Percentiles rank a stretch among this genome's conserved stretches.
These are phyloP conservation scores for Tetranychus cinnabarinus DNA, from an alignment of 1,140 invertebrate species.

Conservation along the genomic window DNA sequence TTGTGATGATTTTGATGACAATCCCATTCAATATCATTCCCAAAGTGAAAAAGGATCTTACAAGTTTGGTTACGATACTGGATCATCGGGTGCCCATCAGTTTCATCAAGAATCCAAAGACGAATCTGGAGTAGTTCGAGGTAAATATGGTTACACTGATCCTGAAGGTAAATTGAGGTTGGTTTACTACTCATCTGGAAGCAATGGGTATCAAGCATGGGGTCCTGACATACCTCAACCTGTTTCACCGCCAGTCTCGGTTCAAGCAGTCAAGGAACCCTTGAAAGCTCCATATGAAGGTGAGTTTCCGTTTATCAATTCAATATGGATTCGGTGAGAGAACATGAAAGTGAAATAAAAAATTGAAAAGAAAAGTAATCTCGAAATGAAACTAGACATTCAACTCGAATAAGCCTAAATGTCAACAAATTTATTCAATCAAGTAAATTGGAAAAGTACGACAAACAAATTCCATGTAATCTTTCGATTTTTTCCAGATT, in stretches of 20 bases:
- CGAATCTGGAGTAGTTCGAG: slow-evolving; percentile 58
- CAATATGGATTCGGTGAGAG: too few species aligned
- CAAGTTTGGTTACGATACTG: slow-evolving; percentile 67
- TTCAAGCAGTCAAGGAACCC: not conserved
- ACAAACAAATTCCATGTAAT: too few species aligned
- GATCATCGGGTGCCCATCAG: slow-evolving; percentile 37
- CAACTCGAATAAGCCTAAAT: too few species aligned
- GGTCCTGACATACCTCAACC: not conserved
- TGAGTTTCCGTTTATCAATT: not conserved
- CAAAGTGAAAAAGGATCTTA: slow-evolving; percentile 39
- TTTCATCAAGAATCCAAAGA: slow-evolving; percentile 68
- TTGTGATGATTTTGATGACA: slow-evolving; percentile 3
- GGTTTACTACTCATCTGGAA: slow-evolving; percentile 72
- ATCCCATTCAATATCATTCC: slow-evolving; percentile 12
- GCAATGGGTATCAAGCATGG: slow-evolving; percentile 8
- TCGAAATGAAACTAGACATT: too few species aligned
- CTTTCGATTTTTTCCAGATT: too few species aligned
- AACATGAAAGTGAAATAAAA: too few species aligned
- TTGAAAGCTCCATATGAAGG: not conserved
- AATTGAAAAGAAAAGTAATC: too few species aligned
- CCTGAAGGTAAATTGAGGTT: slow-evolving; percentile 63
- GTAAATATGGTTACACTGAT: slow-evolving; percentile 68
- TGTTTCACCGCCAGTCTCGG: not conserved
- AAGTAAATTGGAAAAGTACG: too few species aligned
- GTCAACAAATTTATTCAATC: too few species aligned